Conservation (phyloP, 2,797 vertebrate species). For the Propithecus deckenii region DNA sequence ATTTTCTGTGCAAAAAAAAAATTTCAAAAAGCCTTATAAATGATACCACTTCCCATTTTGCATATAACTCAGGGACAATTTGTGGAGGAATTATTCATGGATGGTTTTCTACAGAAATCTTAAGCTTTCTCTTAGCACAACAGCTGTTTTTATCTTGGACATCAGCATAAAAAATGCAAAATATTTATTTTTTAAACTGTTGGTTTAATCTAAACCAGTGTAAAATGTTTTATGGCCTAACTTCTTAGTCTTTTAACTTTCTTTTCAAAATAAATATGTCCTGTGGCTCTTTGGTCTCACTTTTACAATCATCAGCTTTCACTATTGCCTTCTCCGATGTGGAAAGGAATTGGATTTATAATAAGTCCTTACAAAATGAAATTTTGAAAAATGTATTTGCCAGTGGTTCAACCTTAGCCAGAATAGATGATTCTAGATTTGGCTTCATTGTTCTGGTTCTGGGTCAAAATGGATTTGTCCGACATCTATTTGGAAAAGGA, state of each 20-base stretch:
- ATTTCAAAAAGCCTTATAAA: neutral
- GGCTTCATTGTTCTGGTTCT: constrained; percentile 69
- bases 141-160: constrained; percentile 33
- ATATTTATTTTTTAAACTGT: constrained; percentile 68
- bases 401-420: constrained; percentile 59
- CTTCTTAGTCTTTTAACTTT: constrained; percentile 58
- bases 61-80: neutral
- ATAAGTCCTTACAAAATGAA: constrained; percentile 62
- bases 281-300: constrained; percentile 66
- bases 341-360: constrained; percentile 59
- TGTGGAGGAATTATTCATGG: neutral
- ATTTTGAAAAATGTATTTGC: constrained; percentile 75
- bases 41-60: neutral
- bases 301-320: constrained; percentile 73
- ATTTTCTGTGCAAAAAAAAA: neutral
- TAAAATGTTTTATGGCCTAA: constrained; percentile 67
- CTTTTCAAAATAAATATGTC: constrained; percentile 73
- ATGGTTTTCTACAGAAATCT: neutral
- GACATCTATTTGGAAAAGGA: constrained; percentile 76
- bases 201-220: constrained; percentile 63
- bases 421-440: constrained; percentile 74
- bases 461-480: constrained; percentile 79
- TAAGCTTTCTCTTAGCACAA: constrained; percentile 26
- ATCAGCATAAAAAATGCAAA: constrained; percentile 62
- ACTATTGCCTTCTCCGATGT: constrained; percentile 63